phyloP scores from a whole-genome alignment of 2,797 vertebrate genomes.

The Diplodus puntazzo region DNA sequence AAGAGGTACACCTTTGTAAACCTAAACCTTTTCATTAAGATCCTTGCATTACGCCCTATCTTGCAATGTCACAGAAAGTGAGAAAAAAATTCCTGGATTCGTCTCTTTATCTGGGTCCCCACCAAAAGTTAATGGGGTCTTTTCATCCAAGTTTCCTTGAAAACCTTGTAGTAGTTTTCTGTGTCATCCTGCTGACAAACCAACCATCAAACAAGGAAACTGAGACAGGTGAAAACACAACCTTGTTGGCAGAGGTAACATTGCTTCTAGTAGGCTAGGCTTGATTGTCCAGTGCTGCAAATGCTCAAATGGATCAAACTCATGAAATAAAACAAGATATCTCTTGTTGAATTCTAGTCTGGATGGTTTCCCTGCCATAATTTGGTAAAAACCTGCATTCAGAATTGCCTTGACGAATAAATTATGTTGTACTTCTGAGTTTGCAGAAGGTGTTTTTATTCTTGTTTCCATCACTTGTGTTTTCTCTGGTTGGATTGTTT shows the following conservation, averaged over 20 bases:
- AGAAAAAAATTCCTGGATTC: too few species aligned
- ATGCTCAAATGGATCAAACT: not conserved
- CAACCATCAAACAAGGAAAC: too few species aligned
- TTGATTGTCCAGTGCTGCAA: conserved; percentile 13
- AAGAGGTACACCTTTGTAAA: not conserved
- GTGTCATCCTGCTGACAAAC: too few species aligned
- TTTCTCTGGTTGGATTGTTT: not conserved
- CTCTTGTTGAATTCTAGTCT: not conserved
- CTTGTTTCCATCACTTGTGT: not conserved
- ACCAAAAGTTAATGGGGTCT: too few species aligned
- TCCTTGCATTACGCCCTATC: too few species aligned
- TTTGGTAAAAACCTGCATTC: not conserved
- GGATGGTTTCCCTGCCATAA: not conserved
- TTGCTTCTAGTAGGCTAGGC: not conserved
- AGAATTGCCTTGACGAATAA: not conserved
- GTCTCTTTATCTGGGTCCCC: too few species aligned
- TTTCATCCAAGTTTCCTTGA: too few species aligned
- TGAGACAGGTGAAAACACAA: too few species aligned
- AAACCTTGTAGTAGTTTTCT: too few species aligned
- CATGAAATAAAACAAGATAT: conserved; percentile 25
- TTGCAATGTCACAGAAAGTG: too few species aligned
- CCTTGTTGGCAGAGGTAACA: not conserved
- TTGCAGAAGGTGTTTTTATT: not conserved
- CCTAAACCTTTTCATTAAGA: too few species aligned
- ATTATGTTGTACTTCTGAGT: conserved; percentile 6